A percentile compares a stretch with the other conserved stretches of the same genome.
phyloP scores from a whole-genome alignment of 2,888 invertebrate genomes.

The Lasioglossum calceatum region DNA sequence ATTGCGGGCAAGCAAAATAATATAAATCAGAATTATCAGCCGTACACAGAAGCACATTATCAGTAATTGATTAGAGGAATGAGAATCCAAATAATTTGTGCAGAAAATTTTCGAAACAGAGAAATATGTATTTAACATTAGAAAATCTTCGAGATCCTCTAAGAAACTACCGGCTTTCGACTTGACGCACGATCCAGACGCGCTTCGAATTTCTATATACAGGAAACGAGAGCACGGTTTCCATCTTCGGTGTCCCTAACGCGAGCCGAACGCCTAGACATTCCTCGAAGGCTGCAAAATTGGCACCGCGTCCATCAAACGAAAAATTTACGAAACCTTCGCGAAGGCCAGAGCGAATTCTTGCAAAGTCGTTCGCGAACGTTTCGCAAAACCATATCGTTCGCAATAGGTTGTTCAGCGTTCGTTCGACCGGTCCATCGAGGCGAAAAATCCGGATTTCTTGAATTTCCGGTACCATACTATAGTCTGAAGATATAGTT shows the following conservation, averaged over 20 bases:
- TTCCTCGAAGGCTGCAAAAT: conserved; percentile 43
- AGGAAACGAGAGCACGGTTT: conserved; percentile 79
- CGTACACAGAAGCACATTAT: too few species aligned
- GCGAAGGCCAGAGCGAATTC: conserved; percentile 14
- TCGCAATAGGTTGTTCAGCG: not conserved
- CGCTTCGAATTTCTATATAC: conserved; percentile 73
- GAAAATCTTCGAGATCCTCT: not conserved
- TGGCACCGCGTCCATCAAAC: conserved; percentile 19
- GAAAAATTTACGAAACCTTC: conserved; percentile 23
- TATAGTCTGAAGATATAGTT: not conserved
- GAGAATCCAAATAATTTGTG: too few species aligned
- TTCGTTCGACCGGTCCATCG: not conserved
- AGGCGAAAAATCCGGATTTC: not conserved
- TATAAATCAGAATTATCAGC: too few species aligned
- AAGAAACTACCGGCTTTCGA: not conserved
- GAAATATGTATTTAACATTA: too few species aligned
- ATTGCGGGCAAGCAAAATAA: not conserved
- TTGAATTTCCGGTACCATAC: not conserved
- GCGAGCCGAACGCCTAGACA: conserved; percentile 56
- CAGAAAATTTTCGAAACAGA: too few species aligned
- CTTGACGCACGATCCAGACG: not conserved
- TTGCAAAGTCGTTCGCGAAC: not conserved
- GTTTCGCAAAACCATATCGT: not conserved
- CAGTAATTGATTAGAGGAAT: too few species aligned
- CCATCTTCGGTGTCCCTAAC: conserved; percentile 70